phyloP scores from a whole-genome alignment of 1,140 invertebrate species.

The Saccostrea echinata region DNA sequence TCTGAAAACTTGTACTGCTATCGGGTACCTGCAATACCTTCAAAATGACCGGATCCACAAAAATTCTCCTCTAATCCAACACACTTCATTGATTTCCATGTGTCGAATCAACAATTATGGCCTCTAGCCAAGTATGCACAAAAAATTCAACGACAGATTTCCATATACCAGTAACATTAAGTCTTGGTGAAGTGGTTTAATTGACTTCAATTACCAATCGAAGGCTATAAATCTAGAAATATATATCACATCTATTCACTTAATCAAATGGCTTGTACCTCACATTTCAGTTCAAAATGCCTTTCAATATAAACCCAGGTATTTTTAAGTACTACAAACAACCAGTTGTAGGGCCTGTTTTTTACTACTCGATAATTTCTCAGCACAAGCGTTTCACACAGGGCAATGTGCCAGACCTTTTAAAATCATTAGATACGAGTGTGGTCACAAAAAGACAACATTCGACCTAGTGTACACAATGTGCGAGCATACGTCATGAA shows the following conservation, averaged over 20 bases:
- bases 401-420: constrained; percentile 17
- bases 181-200: constrained; percentile 8
- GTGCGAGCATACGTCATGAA: neutral
- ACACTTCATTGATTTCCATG: constrained; percentile 37
- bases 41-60: neutral
- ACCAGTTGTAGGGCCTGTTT: neutral
- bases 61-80: constrained; percentile 23
- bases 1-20: constrained; percentile 15
- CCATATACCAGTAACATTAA: neutral
- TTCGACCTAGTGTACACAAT: neutral
- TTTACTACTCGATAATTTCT: constrained; percentile 12
- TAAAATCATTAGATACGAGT: constrained; percentile 1
- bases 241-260: constrained; percentile 30
- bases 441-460: constrained; percentile 33
- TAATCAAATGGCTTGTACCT: constrained; percentile 10
- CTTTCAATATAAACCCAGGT: constrained; percentile 9
- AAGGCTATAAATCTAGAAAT: neutral
- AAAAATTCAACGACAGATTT: constrained; percentile 1
- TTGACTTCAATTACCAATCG: constrained; percentile 10
- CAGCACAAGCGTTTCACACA: constrained; percentile 1
- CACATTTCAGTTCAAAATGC: neutral
- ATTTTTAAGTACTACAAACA: constrained; percentile 22
- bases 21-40: neutral
- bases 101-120: constrained; percentile 21
- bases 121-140: constrained; percentile 30